Percentiles rank a stretch among this genome's conserved stretches.
Evolutionary conservation across 2,797 vertebrate species (phyloP).

Genomic region (Spondyliosoma cantharus): DNA sequence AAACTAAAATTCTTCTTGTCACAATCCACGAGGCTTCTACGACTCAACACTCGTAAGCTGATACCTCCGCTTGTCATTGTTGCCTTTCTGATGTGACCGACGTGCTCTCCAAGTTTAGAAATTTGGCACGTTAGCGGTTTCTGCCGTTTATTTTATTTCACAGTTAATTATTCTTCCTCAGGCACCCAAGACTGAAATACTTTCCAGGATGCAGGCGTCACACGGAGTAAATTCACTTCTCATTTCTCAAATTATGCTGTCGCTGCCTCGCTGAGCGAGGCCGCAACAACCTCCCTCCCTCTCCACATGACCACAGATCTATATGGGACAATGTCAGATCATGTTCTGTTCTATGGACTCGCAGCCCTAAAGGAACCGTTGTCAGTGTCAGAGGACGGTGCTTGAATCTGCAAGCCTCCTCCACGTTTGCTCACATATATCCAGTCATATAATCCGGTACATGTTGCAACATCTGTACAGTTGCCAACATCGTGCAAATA

Average conservation of each 20-base stretch:
- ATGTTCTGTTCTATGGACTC: slow-evolving; percentile 44
- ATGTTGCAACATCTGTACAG: slow-evolving; percentile 64
- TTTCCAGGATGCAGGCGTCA: slow-evolving; percentile 71
- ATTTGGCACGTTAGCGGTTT: slow-evolving; percentile 62
- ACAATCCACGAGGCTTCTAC: slow-evolving; percentile 29
- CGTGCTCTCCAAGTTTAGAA: slow-evolving; percentile 60
- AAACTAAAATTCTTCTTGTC: slow-evolving; percentile 25
- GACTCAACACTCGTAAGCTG: slow-evolving; percentile 40
- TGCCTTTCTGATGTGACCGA: slow-evolving; percentile 33
- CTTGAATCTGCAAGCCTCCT: slow-evolving; percentile 40
- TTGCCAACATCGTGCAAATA: slow-evolving; percentile 58
- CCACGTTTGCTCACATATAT: slow-evolving; percentile 63
- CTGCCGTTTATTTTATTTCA: slow-evolving; percentile 83
- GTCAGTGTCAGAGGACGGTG: slow-evolving; percentile 22
- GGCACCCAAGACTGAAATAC: slow-evolving; percentile 66
- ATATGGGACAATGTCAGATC: slow-evolving; percentile 44
- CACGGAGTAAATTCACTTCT: slow-evolving; percentile 70
- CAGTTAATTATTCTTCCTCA: slow-evolving; percentile 75
- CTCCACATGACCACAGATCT: slow-evolving; percentile 42
- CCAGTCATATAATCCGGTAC: slow-evolving; percentile 58
- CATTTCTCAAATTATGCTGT: slow-evolving; percentile 71
- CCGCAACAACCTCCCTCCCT: slow-evolving; percentile 13
- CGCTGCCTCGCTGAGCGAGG: slow-evolving; percentile 48
- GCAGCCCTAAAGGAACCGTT: slow-evolving; percentile 16
- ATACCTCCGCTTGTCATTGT: slow-evolving; percentile 45